A percentile compares a stretch with the other conserved stretches of the same genome.
phyloP scores from a whole-genome alignment of 2,797 vertebrate species.

The Echeneis naucrates region DNA sequence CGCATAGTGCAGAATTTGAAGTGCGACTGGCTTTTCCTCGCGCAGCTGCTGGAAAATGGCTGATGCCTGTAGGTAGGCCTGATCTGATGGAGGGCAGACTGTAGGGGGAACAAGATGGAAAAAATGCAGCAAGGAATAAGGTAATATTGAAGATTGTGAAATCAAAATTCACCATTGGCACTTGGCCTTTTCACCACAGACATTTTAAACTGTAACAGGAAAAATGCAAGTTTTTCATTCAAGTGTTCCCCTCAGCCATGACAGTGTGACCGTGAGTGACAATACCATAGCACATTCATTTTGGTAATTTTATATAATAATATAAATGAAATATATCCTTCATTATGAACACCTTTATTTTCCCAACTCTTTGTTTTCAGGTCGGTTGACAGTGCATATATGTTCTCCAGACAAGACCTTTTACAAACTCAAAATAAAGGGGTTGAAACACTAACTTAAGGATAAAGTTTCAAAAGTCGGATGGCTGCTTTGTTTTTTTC shows the following conservation, averaged over 20 bases:
- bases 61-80: constrained; percentile 87
- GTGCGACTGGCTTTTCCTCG: constrained; percentile 76
- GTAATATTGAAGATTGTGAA: not conserved
- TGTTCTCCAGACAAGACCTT: not conserved
- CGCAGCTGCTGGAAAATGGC: constrained; percentile 88
- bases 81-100: constrained; percentile 77
- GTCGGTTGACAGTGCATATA: not conserved
- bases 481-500: constrained; percentile 14
- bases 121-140: too few relatives aligned
- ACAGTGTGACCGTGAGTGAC: too few relatives aligned
- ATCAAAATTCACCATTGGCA: not conserved
- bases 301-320: too few relatives aligned
- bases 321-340: not conserved
- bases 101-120: not conserved
- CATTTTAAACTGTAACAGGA: not conserved
- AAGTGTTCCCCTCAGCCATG: too few relatives aligned
- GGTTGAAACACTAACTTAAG: constrained; percentile 14
- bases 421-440: not conserved
- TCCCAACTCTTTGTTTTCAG: not conserved
- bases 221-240: too few relatives aligned
- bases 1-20: constrained; percentile 79
- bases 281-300: too few relatives aligned
- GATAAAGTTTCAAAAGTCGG: constrained; percentile 32
- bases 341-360: not conserved
- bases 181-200: not conserved